These are phyloP conservation scores for Sinosuthora webbiana DNA, from an alignment of 2,113 vertebrate genomes.

Conservation along the genomic window DNA sequence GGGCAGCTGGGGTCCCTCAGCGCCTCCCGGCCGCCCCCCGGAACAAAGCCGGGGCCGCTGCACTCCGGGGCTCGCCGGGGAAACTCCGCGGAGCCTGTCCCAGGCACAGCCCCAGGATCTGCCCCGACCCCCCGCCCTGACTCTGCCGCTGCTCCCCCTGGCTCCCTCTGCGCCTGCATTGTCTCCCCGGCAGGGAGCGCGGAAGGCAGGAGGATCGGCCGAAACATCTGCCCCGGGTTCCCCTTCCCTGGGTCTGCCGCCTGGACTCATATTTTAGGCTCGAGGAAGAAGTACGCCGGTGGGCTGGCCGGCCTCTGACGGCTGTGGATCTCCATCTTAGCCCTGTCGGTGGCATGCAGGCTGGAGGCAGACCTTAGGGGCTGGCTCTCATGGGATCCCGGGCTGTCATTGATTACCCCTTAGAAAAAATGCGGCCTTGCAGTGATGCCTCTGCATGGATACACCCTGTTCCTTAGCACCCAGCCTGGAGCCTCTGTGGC, in stretches of 20 bases:
- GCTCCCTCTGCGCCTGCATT: neutral
- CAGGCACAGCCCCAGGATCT: neutral
- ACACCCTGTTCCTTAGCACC: neutral
- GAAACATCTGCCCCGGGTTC: neutral
- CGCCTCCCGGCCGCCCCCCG: neutral
- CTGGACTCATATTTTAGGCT: accelerated
- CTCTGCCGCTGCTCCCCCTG: neutral
- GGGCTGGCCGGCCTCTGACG: neutral
- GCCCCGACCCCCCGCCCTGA: neutral
- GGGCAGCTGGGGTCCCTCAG: neutral
- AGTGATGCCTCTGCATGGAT: neutral
- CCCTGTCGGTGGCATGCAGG: neutral
- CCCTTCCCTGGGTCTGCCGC: neutral
- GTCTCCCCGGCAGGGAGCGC: neutral
- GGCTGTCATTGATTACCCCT: neutral
- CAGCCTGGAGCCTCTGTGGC: neutral
- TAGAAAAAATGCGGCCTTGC: neutral
- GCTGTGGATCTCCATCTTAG: neutral
- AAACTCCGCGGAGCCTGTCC: neutral
- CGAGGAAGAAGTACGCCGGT: neutral
- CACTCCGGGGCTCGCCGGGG: neutral
- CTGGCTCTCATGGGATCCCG: neutral
- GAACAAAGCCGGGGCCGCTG: constrained; percentile 12
- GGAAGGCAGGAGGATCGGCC: neutral
- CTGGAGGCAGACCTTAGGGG: neutral